Evolutionary conservation across 2,888 invertebrate genomes (phyloP), one percentile per base, ranked within the genome.

Genomic region (Melangyna quadrimaculata): DNA sequence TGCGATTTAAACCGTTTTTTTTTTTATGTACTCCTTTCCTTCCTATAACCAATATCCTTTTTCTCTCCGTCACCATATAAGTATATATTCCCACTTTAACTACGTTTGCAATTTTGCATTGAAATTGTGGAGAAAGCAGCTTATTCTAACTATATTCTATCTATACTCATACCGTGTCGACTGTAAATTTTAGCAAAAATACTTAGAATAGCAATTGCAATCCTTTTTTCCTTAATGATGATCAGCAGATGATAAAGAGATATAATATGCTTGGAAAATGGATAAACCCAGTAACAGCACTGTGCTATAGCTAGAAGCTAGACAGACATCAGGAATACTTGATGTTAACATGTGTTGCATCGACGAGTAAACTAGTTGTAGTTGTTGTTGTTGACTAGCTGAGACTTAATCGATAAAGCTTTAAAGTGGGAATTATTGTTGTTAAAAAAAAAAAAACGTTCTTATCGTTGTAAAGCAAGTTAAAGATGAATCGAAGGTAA

Each of bases 351-450:
- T 27, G 27, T 37, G 63, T 65, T 27, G 43, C 59, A 29, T 65
- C 35, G 48, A 45, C 24, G n/a, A n/a, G n/a, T n/a, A n/a, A n/a
- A n/a, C n/a, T n/a, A n/a, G n/a, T n/a, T n/a, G n/a, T n/a, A n/a
- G n/a, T n/a, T n/a, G n/a, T n/a, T n/a, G n/a, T n/a, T 40, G 78
- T 35, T 78, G 69, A 51, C 22, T 5, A 3, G 6, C 35, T 22
- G 22, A n/a, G n/a, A 59, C 59, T 78, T 51, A 78, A 77, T 65
- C 51, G 69, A 65, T 57, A 40, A 48, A 59, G 35, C 59, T 57
- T 51, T 35, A 59, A 72, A 45, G 29, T 19, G 7, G 10, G 19
- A 53, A 55, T 63, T 35, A 19, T 59, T 59, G 12, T 35, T 37
- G 14, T 59, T 37, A 59, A 57, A 14, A 1, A 37, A 59, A 17